A percentile compares a stretch with the other conserved stretches of the same genome.
Conservation (phyloP, 2,888 invertebrate species). For the Ormyrus rosae region DNA sequence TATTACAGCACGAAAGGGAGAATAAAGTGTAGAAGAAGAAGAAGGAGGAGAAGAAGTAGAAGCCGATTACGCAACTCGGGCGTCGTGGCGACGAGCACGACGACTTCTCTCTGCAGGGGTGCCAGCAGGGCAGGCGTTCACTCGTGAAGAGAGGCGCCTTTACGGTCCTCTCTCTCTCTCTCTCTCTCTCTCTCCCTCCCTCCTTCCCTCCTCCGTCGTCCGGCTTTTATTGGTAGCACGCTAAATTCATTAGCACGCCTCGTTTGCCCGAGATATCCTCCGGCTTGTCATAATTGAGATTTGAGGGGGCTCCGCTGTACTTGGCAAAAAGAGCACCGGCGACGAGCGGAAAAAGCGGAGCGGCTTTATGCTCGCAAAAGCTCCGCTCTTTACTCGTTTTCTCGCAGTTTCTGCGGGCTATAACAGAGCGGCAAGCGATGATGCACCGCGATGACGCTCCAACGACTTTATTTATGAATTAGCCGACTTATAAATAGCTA, state of each 20-base stretch:
- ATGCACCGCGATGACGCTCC: background rate
- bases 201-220: background rate
- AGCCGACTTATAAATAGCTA: constrained; percentile 4
- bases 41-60: background rate
- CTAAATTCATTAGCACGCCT: constrained; percentile 70
- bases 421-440: background rate
- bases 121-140: constrained; percentile 62
- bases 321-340: background rate
- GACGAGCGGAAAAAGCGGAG: too few species aligned
- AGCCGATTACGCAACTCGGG: constrained; percentile 15
- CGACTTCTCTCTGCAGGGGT: constrained; percentile 39
- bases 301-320: constrained; percentile 8
- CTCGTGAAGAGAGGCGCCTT: constrained; percentile 63
- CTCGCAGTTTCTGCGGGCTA: background rate
- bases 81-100: background rate
- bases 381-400: too few species aligned
- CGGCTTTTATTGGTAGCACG: constrained; percentile 65
- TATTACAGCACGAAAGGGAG: background rate
- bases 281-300: constrained; percentile 64
- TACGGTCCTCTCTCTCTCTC: constrained; percentile 46
- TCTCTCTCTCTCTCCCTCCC: constrained; percentile 1
- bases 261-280: constrained; percentile 64
- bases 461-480: constrained; percentile 34
- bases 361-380: too few species aligned
- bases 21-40: background rate